These are phyloP conservation scores for Halcyon chelicuti DNA, from an alignment of 2,797 vertebrate genomes.

Conservation along the genomic window DNA sequence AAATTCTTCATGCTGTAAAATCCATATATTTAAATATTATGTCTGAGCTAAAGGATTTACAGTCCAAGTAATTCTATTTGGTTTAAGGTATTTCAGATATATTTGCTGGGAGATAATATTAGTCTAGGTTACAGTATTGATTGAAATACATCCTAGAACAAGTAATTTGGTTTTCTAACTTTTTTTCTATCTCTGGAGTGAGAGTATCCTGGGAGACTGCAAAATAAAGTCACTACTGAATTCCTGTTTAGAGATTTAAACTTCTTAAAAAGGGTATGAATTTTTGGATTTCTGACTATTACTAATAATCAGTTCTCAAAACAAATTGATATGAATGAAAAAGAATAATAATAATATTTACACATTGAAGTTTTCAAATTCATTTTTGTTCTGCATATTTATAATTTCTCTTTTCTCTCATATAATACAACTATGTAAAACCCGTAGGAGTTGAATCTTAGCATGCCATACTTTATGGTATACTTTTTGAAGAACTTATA, in stretches of 20 bases:
- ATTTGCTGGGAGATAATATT: neutral
- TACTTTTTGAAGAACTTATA: too few relatives aligned
- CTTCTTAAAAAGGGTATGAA: neutral
- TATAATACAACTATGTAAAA: neutral
- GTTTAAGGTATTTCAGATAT: neutral
- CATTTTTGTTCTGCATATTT: neutral
- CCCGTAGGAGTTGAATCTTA: neutral
- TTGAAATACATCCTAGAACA: neutral
- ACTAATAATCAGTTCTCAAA: conserved; percentile 20
- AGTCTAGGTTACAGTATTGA: neutral
- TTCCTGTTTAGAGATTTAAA: neutral
- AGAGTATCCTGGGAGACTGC: neutral
- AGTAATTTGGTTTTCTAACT: neutral
- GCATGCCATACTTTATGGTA: neutral
- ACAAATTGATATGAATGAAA: neutral
- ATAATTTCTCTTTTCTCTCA: neutral
- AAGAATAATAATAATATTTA: neutral
- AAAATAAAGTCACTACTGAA: neutral
- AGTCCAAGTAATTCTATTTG: neutral
- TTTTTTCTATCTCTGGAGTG: neutral
- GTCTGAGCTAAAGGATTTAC: neutral
- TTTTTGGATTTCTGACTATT: neutral
- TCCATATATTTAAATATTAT: neutral
- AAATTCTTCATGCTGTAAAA: neutral
- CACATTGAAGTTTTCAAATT: neutral